Evolutionary conservation across 2,113 vertebrate species (phyloP).

Genomic region (Heterotis niloticus): DNA sequence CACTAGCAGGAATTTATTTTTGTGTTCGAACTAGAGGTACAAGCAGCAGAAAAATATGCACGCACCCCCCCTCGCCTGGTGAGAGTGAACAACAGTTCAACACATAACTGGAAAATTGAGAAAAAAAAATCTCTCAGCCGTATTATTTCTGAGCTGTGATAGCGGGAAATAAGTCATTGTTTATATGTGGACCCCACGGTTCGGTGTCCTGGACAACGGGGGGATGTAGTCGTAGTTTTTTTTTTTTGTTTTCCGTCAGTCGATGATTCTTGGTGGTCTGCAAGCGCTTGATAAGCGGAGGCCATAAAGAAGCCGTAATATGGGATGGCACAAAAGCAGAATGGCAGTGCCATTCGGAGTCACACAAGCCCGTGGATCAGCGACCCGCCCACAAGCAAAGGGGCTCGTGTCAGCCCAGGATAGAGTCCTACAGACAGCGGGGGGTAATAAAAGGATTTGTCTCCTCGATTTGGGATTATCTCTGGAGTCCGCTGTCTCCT

Average conservation of each 20-base stretch:
- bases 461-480: conserved; percentile 17
- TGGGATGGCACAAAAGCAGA: too few species aligned
- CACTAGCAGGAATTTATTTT: not conserved
- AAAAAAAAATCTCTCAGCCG: not conserved
- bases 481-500: conserved; percentile 40
- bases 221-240: not conserved
- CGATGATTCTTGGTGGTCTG: not conserved
- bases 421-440: not conserved
- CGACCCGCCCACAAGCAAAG: conserved; percentile 3
- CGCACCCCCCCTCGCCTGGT: not conserved
- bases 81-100: not conserved
- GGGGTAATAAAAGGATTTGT: not conserved
- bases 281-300: conserved; percentile 32
- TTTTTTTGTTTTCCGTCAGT: not conserved
- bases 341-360: conserved; percentile 26
- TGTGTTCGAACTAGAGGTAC: not conserved
- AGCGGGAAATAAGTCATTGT: not conserved
- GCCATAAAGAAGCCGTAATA: not conserved
- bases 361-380: conserved; percentile 29
- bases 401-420: conserved; percentile 21
- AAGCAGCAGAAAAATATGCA: not conserved
- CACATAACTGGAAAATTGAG: not conserved
- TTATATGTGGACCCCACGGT: not conserved
- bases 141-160: not conserved
- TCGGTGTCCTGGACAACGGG: not conserved